Evolutionary conservation across 2,888 invertebrate genomes (phyloP).

Genomic region (Nycteola revayana): DNA sequence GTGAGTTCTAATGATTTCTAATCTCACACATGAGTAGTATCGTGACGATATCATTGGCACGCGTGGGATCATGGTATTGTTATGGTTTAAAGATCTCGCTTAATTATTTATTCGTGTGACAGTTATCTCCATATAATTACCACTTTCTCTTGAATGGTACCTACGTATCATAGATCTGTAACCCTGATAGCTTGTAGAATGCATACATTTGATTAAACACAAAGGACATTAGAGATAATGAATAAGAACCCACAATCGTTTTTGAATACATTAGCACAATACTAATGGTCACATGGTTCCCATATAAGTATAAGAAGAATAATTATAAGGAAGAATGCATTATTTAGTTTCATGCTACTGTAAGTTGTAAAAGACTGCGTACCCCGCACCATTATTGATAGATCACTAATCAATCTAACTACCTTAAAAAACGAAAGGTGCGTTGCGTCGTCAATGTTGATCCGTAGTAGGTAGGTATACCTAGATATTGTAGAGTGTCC

Average conservation of each 20-base stretch:
- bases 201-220: neutral
- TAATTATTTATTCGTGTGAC: slow-evolving; percentile 57
- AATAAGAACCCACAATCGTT: neutral
- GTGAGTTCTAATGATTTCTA: slow-evolving; percentile 61
- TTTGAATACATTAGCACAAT: too few species aligned
- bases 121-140: slow-evolving; percentile 41
- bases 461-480: too few species aligned
- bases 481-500: too few species aligned
- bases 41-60: slow-evolving; percentile 27
- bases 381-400: too few species aligned
- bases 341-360: too few species aligned
- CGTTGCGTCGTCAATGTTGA: too few species aligned
- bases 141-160: slow-evolving; percentile 47
- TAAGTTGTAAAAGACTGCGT: too few species aligned
- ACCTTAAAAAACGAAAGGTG: too few species aligned
- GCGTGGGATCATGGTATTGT: slow-evolving; percentile 49
- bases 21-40: slow-evolving; percentile 40
- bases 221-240: neutral
- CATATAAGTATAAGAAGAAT: too few species aligned
- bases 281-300: too few species aligned
- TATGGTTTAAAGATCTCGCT: slow-evolving; percentile 45
- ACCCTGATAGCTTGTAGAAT: slow-evolving; percentile 6
- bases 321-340: too few species aligned
- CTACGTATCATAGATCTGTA: slow-evolving; percentile 9
- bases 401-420: too few species aligned